Percentiles rank a stretch among this genome's conserved stretches.
These are phyloP conservation scores for Biston stratarius DNA, from an alignment of 2,888 invertebrate species.

Conservation along the genomic window DNA sequence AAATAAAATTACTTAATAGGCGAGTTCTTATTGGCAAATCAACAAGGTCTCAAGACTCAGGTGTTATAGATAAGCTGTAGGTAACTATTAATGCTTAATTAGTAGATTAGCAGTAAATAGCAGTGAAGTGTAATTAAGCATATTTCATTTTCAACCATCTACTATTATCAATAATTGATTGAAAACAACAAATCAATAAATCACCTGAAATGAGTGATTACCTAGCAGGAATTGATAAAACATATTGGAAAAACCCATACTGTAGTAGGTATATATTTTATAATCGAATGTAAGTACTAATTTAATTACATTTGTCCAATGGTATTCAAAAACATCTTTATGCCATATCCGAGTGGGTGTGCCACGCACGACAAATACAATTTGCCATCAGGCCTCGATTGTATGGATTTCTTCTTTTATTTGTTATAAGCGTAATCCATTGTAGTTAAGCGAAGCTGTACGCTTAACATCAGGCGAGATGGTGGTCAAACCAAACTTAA, in stretches of 20 bases:
- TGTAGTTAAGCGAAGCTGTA: too few species aligned
- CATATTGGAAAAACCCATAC: neutral
- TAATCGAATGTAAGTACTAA: neutral
- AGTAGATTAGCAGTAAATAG: neutral
- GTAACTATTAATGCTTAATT: neutral
- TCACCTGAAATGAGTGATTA: neutral
- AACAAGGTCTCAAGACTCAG: neutral
- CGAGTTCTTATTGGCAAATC: neutral
- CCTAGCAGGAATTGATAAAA: neutral
- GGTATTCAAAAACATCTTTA: too few species aligned
- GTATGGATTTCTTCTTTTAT: too few species aligned
- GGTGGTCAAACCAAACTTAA: too few species aligned
- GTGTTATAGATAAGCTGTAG: neutral
- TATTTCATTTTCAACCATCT: neutral
- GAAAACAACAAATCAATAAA: neutral
- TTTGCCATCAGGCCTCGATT: too few species aligned
- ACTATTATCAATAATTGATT: neutral
- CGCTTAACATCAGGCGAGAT: too few species aligned
- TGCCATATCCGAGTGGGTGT: too few species aligned
- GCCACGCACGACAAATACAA: too few species aligned
- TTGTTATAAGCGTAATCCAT: too few species aligned
- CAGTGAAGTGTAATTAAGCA: neutral
- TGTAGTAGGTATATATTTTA: too few species aligned
- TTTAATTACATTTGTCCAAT: too few species aligned
- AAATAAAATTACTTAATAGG: neutral